Conservation (phyloP, 2,113 vertebrate genomes). For the Myocastor coypus region DNA sequence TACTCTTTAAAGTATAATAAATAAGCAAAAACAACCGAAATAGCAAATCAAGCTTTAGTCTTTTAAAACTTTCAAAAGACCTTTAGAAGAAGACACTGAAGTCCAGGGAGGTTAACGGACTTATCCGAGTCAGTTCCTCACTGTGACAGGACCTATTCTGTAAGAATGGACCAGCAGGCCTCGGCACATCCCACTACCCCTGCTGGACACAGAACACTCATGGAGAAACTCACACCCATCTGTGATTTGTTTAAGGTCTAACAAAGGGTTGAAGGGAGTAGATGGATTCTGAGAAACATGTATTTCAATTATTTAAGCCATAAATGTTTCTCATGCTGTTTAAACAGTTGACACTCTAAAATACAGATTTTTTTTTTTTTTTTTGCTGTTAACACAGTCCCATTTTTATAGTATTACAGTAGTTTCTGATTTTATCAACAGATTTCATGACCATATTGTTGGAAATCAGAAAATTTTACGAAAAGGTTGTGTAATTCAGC, state of each 20-base stretch:
- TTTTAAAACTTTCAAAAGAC: constrained; percentile 9
- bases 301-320: constrained; percentile 72
- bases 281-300: constrained; percentile 34
- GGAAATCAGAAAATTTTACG: constrained; percentile 66
- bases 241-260: constrained; percentile 62
- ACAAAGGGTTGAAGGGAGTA: constrained; percentile 51
- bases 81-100: constrained; percentile 5
- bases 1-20: constrained; percentile 18
- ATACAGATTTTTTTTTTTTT: constrained; percentile 44
- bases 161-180: neutral
- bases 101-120: neutral
- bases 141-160: neutral
- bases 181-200: accelerated
- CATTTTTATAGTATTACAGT: constrained; percentile 57
- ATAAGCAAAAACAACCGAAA: constrained; percentile 1
- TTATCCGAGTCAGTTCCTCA: neutral
- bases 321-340: constrained; percentile 66
- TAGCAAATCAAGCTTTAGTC: neutral
- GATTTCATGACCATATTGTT: constrained; percentile 72
- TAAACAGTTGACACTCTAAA: constrained; percentile 55
- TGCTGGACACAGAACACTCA: neutral
- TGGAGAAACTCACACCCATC: neutral
- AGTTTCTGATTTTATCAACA: constrained; percentile 77
- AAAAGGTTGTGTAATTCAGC: constrained; percentile 56
- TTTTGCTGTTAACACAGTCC: constrained; percentile 48